These are phyloP conservation scores for Oceanites oceanicus DNA, from an alignment of 2,113 vertebrate genomes.

Conservation along the genomic window DNA sequence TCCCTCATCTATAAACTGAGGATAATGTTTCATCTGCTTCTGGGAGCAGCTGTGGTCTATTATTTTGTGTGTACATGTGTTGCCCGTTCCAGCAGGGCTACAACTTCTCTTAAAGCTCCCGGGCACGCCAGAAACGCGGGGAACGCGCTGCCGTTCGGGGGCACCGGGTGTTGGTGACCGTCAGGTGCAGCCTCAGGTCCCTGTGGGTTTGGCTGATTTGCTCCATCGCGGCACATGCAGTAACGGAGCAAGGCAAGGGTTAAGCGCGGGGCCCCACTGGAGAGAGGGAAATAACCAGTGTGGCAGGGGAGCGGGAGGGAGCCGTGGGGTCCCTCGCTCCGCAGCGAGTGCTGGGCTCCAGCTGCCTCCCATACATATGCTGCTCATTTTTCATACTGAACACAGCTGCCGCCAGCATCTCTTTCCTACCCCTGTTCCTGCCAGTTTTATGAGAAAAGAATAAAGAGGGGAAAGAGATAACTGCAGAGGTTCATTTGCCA, in stretches of 20 bases:
- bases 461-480: conserved; percentile 52
- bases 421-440: conserved; percentile 51
- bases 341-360: background rate
- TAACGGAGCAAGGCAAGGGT: background rate
- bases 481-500: conserved; percentile 64
- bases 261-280: background rate
- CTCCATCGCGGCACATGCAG: rapidly evolving
- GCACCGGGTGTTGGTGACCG: rapidly evolving
- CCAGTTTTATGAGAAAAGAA: conserved; percentile 59
- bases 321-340: background rate
- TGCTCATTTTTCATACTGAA: conserved; percentile 68
- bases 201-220: rapidly evolving
- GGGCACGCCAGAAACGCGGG: rapidly evolving
- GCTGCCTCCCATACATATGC: conserved; percentile 37
- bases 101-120: background rate
- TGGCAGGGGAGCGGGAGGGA: background rate
- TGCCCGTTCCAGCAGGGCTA: background rate
- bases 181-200: background rate
- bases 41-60: background rate
- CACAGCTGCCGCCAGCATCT: conserved; percentile 62
- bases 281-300: background rate
- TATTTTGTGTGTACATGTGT: background rate
- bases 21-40: background rate
- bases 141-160: rapidly evolving
- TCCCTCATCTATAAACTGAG: rapidly evolving